phyloP scores from a whole-genome alignment of 2,113 vertebrate genomes.

The Coturnix japonica region DNA sequence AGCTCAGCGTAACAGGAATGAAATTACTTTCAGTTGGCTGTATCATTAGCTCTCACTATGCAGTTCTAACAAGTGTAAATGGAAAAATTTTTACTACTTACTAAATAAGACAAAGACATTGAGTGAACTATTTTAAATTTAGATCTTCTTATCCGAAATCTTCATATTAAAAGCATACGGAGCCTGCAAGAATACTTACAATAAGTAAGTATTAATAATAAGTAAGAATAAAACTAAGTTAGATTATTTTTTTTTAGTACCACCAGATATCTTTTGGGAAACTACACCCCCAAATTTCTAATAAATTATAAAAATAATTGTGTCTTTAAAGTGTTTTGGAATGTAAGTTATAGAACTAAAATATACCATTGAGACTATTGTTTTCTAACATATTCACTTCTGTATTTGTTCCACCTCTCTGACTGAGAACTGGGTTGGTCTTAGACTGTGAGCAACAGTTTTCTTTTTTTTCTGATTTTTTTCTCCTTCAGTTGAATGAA shows the following conservation, averaged over 20 bases:
- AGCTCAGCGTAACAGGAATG: not conserved
- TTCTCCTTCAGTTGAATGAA: not conserved
- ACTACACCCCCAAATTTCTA: not conserved
- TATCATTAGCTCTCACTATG: conserved; percentile 2
- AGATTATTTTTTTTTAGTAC: not conserved
- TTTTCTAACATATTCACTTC: not conserved
- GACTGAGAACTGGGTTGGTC: not conserved
- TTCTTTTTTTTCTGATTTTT: not conserved
- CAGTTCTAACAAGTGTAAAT: not conserved
- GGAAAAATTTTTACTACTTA: conserved; percentile 20
- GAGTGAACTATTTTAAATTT: not conserved
- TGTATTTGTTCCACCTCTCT: not conserved
- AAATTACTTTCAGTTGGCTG: not conserved
- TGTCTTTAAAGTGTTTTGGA: not conserved
- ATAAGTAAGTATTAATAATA: too few relatives aligned
- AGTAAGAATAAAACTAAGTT: too few relatives aligned
- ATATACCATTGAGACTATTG: not conserved
- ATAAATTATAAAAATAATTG: not conserved
- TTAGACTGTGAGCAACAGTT: not conserved
- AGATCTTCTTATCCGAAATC: not conserved
- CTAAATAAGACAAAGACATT: not conserved
- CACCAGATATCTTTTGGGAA: not conserved
- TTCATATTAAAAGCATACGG: not conserved
- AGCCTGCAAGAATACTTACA: not conserved
- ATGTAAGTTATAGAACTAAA: not conserved